Evolutionary conservation across 2,797 vertebrate genomes (phyloP), one percentile per base, ranked within the genome.

Genomic region (Hydrocynus forskahlii): DNA sequence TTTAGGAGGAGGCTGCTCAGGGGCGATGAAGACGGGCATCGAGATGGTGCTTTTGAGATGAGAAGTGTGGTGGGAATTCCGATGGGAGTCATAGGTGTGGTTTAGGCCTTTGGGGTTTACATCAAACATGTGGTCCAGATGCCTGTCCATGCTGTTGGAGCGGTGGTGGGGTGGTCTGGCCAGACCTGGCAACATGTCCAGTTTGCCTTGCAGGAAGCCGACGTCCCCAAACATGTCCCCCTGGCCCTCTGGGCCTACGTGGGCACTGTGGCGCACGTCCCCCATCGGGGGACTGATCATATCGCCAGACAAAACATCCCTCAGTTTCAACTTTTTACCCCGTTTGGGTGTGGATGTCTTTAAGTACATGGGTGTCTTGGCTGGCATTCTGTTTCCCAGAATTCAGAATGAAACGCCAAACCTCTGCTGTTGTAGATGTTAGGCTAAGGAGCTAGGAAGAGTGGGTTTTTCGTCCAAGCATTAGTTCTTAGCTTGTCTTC

Each of bases 281-380:
- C 96, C 96, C 76, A 96, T 87, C 0, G 96, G 95, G 0, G 95
- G 94, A 86, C 95, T 96, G 87, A 96, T 96, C 95, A 96, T 96
- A 66, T 96, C 94, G 0, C 95, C 91, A 0, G 95, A 96, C 7
- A 96, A 91, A 86, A 96, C 80, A 38, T 96, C 95, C 0, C 96
- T 93, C 0, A 95, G 91, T 83, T 87, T 93, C 70, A 91, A 83
- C 86, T 88, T 94, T 88, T 95, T 95, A 5, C 95, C 95, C 67
- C 94, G 88, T 84, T 93, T 95, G 29, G 94, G 93, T 38, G 94
- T 94, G 0, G 93, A 92, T 0, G 94, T 94, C 87, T 96, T 95
- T 76, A 96, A 81, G 89, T 96, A 96, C 21, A 96, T 95, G 16
- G 96, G 95, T 0, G 94, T 94, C 89, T 96, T 96, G 14, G 95